Evolutionary conservation across 2,113 vertebrate species (phyloP), one percentile per base, ranked within the genome.

Genomic region (Vicugna pacos): DNA sequence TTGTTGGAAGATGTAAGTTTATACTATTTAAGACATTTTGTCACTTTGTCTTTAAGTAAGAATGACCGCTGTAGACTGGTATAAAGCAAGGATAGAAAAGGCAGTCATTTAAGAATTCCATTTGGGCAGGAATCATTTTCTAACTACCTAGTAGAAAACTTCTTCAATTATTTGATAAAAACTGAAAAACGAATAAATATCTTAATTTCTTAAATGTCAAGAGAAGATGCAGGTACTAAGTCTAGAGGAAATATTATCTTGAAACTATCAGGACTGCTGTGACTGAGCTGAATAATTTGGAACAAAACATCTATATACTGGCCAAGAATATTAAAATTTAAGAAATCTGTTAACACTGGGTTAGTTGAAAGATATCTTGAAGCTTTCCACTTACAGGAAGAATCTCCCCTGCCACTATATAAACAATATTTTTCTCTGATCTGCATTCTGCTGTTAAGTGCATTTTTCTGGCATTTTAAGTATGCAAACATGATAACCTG

Each of bases 391-490:
- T 60, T 38, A 60, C 16, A 86, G 50, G 30, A 42, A 48, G 13
- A 8, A 62, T 38, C 28, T 87, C 69, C 73, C 9, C n/a, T 93
- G 3, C 42, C 79, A 75, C 9, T 15, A 28, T 65, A 79, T 30
- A 95, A 96, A 97, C 48, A 65, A 30, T 91, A 96, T 65, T 95
- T 92, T 93, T 70, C 67, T 79, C 17, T 93, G 12, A n/a, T 81
- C 77, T 93, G 48, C 19, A 38, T 83, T 94, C 46, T 94, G 35
- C 28, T 77, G 11, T 70, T 81, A 83, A 32, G 28, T 79, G 28
- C 13, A 52, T 95, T 88, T 14, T 26, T 94, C 1, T 95, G 69
- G 35, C 54, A 89, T 46, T 58, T 97, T 62, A 70, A 93, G 42
- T 69, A 65, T 48, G 54, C 83, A 85, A 9, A 32, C 62, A 48